Conservation (phyloP, 2,113 vertebrate genomes). For the Amazona guildingii region DNA sequence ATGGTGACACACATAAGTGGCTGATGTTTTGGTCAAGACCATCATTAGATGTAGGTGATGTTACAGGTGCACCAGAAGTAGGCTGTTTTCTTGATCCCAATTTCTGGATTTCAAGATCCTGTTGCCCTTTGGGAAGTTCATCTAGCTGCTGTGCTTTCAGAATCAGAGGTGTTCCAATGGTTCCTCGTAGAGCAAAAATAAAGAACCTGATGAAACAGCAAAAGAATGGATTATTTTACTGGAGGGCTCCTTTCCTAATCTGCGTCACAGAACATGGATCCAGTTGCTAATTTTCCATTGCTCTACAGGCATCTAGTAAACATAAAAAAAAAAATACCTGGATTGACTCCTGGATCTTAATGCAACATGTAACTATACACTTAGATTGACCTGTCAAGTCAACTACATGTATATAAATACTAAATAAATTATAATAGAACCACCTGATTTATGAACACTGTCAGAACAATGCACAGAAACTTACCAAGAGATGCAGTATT, state of each 20-base stretch:
- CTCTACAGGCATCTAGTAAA: neutral
- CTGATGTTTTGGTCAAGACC: neutral
- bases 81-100: conserved; percentile 67
- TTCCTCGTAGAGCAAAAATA: conserved; percentile 82
- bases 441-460: neutral
- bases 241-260: neutral
- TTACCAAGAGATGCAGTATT: neutral
- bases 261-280: neutral
- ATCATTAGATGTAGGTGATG: neutral
- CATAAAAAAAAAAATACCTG: too few relatives aligned
- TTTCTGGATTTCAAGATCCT: conserved; percentile 78
- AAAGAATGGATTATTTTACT: neutral
- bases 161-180: conserved; percentile 74
- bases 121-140: conserved; percentile 68
- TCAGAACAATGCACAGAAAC: neutral
- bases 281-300: neutral
- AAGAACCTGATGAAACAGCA: conserved; percentile 80
- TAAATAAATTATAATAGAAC: neutral
- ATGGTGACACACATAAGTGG: neutral
- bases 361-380: neutral
- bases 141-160: conserved; percentile 84
- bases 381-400: neutral
- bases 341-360: neutral
- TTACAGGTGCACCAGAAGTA: neutral
- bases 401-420: neutral